phyloP scores from a whole-genome alignment of 2,113 vertebrate genomes.

The Notechis scutatus region DNA sequence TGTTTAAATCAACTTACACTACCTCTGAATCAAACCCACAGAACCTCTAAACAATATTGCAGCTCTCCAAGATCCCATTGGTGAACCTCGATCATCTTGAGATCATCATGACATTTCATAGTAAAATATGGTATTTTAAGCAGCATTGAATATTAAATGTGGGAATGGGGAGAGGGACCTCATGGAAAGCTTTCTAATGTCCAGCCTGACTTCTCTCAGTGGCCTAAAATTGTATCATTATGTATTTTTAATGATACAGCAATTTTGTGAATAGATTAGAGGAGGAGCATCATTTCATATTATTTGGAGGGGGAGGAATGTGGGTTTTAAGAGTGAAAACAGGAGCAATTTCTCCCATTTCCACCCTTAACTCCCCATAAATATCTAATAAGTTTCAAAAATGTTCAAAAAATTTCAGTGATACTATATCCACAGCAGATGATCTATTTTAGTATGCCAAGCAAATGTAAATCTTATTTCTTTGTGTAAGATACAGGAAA shows the following conservation, averaged over 20 bases:
- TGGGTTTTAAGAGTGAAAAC: not conserved
- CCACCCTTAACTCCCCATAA: not conserved
- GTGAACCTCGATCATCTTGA: not conserved
- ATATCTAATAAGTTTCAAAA: not conserved
- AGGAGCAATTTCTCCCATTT: not conserved
- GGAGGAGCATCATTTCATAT: not conserved
- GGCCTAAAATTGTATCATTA: not conserved
- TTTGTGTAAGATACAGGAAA: not conserved
- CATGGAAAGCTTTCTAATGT: not conserved
- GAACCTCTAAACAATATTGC: not conserved
- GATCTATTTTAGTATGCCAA: not conserved
- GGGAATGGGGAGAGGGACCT: not conserved
- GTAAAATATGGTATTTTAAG: not conserved
- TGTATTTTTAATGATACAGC: not conserved
- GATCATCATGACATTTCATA: not conserved
- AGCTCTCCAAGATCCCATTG: not conserved
- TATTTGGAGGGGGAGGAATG: not conserved
- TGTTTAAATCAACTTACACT: not conserved
- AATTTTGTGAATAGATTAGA: not conserved
- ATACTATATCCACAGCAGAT: not conserved
- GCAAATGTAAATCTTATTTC: not conserved
- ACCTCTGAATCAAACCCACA: not conserved
- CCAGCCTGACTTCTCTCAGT: not conserved
- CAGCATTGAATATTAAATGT: not conserved
- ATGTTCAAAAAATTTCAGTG: not conserved